Evolutionary conservation across 2,113 vertebrate genomes (phyloP).

Genomic region (Phyllopteryx taeniolatus): DNA sequence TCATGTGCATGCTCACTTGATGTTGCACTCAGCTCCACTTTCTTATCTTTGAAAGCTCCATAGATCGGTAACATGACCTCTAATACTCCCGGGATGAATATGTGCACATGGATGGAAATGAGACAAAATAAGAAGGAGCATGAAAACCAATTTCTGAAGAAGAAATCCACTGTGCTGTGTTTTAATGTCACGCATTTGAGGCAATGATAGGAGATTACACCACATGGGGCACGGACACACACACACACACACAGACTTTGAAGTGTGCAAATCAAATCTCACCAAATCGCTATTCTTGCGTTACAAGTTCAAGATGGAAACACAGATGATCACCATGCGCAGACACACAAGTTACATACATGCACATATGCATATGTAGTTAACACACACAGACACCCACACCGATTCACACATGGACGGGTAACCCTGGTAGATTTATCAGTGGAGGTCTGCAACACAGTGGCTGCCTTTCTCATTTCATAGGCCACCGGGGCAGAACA

Average conservation of each 20-base stretch:
- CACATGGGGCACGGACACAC: constrained; percentile 39
- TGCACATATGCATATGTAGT: constrained; percentile 51
- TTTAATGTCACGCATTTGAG: constrained; percentile 70
- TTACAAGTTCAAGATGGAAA: constrained; percentile 60
- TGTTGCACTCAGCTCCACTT: constrained; percentile 31
- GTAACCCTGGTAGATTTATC: constrained; percentile 76
- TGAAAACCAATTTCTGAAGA: constrained; percentile 39
- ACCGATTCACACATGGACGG: constrained; percentile 61
- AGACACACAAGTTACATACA: constrained; percentile 37
- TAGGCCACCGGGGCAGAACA: constrained; percentile 85
- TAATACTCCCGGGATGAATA: constrained; percentile 59
- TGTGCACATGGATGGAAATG: constrained; percentile 49
- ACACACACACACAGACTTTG: constrained; percentile 23
- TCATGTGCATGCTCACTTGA: constrained; percentile 42
- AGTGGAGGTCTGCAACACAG: constrained; percentile 80
- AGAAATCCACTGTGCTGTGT: constrained; percentile 57
- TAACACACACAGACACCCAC: constrained; percentile 31
- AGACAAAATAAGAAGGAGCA: constrained; percentile 36
- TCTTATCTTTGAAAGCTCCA: constrained; percentile 50
- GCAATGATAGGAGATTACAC: constrained; percentile 62
- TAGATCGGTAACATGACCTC: constrained; percentile 66
- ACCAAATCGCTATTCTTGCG: constrained; percentile 66
- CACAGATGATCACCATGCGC: constrained; percentile 61
- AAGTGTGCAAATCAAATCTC: constrained; percentile 67
- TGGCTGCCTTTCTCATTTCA: constrained; percentile 87